Percentiles rank a stretch among this genome's conserved stretches.
These are phyloP conservation scores for Cephus sareptanus DNA, from an alignment of 2,888 invertebrate species.

Conservation along the genomic window DNA sequence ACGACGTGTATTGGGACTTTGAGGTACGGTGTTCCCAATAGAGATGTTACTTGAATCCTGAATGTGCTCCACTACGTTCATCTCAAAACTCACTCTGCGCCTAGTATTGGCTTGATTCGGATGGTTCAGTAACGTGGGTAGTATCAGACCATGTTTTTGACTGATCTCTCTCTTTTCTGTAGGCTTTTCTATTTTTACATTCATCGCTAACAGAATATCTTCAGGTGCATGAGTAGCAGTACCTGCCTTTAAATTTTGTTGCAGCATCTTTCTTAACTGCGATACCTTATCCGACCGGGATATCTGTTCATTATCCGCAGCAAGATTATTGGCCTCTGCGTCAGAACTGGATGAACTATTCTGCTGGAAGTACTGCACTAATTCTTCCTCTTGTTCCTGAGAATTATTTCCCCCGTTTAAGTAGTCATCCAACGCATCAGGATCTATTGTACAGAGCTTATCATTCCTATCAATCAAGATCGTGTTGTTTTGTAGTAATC, in stretches of 20 bases:
- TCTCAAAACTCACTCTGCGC: constrained; percentile 72
- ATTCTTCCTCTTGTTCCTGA: constrained; percentile 86
- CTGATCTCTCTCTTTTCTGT: constrained; percentile 25
- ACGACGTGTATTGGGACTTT: constrained; percentile 81
- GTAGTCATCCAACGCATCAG: constrained; percentile 85
- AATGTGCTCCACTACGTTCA: constrained; percentile 56
- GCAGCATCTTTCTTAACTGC: constrained; percentile 78
- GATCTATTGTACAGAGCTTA: constrained; percentile 80
- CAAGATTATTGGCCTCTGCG: constrained; percentile 41
- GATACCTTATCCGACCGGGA: constrained; percentile 76
- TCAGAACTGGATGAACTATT: constrained; percentile 64
- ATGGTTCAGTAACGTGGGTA: constrained; percentile 60
- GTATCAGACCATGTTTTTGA: constrained; percentile 52
- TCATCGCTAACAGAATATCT: not conserved
- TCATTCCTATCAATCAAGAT: constrained; percentile 39
- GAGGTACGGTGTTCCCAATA: constrained; percentile 69
- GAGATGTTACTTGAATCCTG: constrained; percentile 54
- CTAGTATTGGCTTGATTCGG: constrained; percentile 52
- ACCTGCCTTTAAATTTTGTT: constrained; percentile 72
- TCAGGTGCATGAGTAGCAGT: constrained; percentile 51
- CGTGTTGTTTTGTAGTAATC: constrained; percentile 43
- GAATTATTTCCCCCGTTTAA: constrained; percentile 80
- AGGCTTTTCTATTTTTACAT: constrained; percentile 45
- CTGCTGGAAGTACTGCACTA: constrained; percentile 84
- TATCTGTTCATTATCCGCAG: constrained; percentile 46